A percentile compares a stretch with the other conserved stretches of the same genome.
These are phyloP conservation scores for Vanessa tameamea DNA, from an alignment of 1,140 invertebrate genomes.

Conservation along the genomic window DNA sequence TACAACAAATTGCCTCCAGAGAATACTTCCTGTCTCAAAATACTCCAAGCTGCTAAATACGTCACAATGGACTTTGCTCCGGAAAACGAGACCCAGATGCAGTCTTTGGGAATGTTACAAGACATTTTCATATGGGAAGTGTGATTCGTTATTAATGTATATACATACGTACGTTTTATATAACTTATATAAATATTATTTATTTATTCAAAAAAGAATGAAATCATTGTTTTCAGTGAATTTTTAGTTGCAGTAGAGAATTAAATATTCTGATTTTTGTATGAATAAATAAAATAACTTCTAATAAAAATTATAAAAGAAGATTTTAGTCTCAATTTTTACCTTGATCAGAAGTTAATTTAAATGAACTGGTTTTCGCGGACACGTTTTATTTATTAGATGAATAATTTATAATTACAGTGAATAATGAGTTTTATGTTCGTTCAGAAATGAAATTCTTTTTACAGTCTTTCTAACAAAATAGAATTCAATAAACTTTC, in stretches of 20 bases:
- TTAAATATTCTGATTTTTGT: too few relatives aligned
- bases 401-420: background rate
- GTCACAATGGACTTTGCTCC: constrained; percentile 72
- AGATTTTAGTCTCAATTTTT: background rate
- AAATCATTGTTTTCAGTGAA: too few relatives aligned
- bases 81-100: constrained; percentile 58
- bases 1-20: constrained; percentile 71
- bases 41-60: constrained; percentile 74
- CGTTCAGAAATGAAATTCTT: too few relatives aligned
- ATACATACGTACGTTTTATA: background rate
- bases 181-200: background rate
- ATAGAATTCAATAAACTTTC: too few relatives aligned
- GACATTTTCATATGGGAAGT: constrained; percentile 78
- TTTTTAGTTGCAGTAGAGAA: background rate
- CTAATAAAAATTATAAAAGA: background rate
- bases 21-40: constrained; percentile 66
- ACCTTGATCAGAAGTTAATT: background rate
- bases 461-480: too few relatives aligned
- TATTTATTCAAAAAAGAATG: too few relatives aligned
- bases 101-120: constrained; percentile 69
- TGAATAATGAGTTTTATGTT: background rate
- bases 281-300: too few relatives aligned
- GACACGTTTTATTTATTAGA: background rate
- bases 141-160: constrained; percentile 33
- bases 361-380: background rate